These are phyloP conservation scores for Zaprionus nigranus DNA, from an alignment of 1,140 invertebrate genomes.

Conservation along the genomic window DNA sequence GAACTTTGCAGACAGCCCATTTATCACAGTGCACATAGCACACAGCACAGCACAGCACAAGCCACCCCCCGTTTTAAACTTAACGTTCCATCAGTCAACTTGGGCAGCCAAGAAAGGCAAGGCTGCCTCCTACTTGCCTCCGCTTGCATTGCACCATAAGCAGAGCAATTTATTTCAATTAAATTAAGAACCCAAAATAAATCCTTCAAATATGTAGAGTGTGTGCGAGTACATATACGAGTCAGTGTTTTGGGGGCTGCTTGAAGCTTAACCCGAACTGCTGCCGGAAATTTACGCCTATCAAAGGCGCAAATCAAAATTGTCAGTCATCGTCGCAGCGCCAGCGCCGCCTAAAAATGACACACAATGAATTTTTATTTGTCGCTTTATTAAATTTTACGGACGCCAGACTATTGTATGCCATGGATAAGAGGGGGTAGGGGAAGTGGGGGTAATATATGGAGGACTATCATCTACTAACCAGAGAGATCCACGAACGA, in stretches of 20 bases:
- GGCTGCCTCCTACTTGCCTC: too few species aligned
- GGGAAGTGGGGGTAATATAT: not conserved
- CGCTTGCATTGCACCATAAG: conserved; percentile 51
- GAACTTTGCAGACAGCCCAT: conserved; percentile 35
- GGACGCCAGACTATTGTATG: not conserved
- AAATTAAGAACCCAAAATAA: conserved; percentile 74
- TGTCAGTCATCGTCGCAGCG: conserved; percentile 71
- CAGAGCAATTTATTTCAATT: conserved; percentile 75
- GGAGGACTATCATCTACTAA: conserved; percentile 8
- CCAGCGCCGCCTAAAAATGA: conserved; percentile 73
- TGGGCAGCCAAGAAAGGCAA: conserved; percentile 12
- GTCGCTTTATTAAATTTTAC: conserved; percentile 79
- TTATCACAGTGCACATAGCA: conserved; percentile 33
- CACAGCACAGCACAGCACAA: conserved; percentile 1
- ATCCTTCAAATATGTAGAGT: conserved; percentile 44
- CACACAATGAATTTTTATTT: conserved; percentile 82
- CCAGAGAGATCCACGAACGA: not conserved
- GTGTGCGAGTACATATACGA: not conserved
- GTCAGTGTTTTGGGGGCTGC: conserved; percentile 10
- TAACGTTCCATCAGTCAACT: conserved; percentile 58
- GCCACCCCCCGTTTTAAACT: conserved; percentile 37
- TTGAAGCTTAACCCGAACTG: conserved; percentile 34
- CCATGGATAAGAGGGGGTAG: not conserved
- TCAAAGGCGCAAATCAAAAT: conserved; percentile 64
- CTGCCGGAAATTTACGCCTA: conserved; percentile 67